Evolutionary conservation across 2,797 vertebrate species (phyloP), one percentile per base, ranked within the genome.

Genomic region (Sebastes iracundus): DNA sequence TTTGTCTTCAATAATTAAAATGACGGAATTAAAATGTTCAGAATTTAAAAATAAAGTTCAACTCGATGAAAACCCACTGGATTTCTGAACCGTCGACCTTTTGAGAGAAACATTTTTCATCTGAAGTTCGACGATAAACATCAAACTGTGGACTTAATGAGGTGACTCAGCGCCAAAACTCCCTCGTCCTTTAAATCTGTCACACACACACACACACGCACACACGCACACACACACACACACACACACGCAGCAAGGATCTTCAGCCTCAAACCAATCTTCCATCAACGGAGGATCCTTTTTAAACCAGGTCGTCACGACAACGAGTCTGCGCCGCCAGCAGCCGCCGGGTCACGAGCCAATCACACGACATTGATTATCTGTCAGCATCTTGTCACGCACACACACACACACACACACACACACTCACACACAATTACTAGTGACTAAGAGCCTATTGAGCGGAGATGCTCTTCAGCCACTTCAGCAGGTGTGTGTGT

Each of bases 291-390:
- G 6, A 77, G n/a, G 68, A 72, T 85, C 58, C 63, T 73, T 79
- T 55, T 35, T 28, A 55, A 68, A 76, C 46, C 55, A 30, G 78
- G 84, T 87, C 25, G 72, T 65, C 88, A 89, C 33, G 62, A 87
- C 83, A 87, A 88, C 82, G 2, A 69, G 81, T 60, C 42, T 49
- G 66, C 4, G 2, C 18, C 18, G 8, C 64, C 63, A 46, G 61
- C 66, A 70, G 75, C 67, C 6, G 2, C 7, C 13, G 2, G 82
- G 82, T 88, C 82, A 79, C 18, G 10, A 87, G 84, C 79, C 86
- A 90, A 88, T 92, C 82, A 84, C 81, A 75, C 1, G 0, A 27
- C 77, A 90, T 92, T 61, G 87, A 90, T 86, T 88, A 75, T 77
- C 58, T 87, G 82, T 86, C 84, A 70, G 58, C 80, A 35, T 86